Evolutionary conservation across 2,113 vertebrate genomes (phyloP).

Genomic region (Calyptommatus sinebrachiatus): DNA sequence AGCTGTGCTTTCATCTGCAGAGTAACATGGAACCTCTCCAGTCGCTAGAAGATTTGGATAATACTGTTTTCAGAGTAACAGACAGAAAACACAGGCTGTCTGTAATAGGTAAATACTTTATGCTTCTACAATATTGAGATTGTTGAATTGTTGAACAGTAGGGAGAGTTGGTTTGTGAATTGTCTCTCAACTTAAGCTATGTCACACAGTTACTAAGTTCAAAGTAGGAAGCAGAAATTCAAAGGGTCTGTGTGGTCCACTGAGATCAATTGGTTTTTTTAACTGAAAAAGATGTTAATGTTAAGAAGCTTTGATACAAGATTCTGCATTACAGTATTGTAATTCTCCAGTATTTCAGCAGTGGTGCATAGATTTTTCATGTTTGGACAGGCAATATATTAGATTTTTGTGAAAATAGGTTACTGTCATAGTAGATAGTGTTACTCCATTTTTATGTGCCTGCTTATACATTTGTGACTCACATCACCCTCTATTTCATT

Average conservation of each 20-base stretch:
- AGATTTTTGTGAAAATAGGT: no score
- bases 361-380: no score
- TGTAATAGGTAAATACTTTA: conserved; percentile 77
- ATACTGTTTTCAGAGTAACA: conserved; percentile 79
- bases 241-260: background rate
- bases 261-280: background rate
- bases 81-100: conserved; percentile 80
- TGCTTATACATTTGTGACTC: no score
- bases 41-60: conserved; percentile 89
- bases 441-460: no score
- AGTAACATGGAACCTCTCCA: conserved; percentile 81
- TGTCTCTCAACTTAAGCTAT: background rate
- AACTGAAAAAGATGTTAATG: background rate
- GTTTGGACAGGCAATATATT: no score
- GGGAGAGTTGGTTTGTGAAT: background rate
- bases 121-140: conserved; percentile 5
- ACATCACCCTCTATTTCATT: no score
- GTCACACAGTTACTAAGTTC: background rate
- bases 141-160: background rate
- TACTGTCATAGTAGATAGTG: no score
- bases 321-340: no score
- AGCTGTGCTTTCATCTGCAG: conserved; percentile 54
- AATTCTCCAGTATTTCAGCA: no score
- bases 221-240: background rate
- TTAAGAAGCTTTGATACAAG: no score